Base-by-base conservation (phyloP, 1,140 invertebrate species). In the Bradysia coprophila region DNA sequence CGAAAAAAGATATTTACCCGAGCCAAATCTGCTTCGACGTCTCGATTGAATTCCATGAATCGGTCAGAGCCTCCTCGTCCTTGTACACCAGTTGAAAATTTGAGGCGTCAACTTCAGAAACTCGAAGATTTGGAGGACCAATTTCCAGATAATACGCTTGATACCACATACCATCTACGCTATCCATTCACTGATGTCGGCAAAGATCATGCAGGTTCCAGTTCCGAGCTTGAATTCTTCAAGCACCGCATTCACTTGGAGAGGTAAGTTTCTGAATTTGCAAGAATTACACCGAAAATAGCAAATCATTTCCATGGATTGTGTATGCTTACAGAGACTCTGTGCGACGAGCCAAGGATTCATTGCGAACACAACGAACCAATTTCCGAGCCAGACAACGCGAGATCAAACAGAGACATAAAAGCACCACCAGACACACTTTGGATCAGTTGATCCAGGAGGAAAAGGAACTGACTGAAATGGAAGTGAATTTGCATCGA, bases 71-170 rank as follows among this genome's bases (percentile, higher is more conserved):
- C 58, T 22, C 63, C 71, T 50, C 58, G 71, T 42, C 63, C 68
- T 46, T 64, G 76, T 55, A 81, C 78, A 42, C 78, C 79, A 0
- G 67, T 85, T 10, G 81, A 84, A 48, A 80, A 79, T 46, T 64
- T 85, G 11, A 64, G 80, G 2, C 74, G 78, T 49, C 81, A 85
- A 48, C 54, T 84, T 31, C 71, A 82, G 38, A 81, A 82, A 51
- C 60, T 85, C 6, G 81, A 85, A 50, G 80, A 83, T 51, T 57
- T 85, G 11, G 81, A 81, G 51, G 81, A 83, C 55, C 78, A 83
- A 52, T 74, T 83, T 49, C 77, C 78, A 0, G 73, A 74, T 39
- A 56, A 75, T 40, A 71, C 73, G 2, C 49, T 66, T 3, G 80
- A 81, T 48, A 78, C 80, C 21, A 75, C 73, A 2, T 82, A 81